Base-by-base conservation (phyloP, 2,888 invertebrate species). In the Dynastes tityus region DNA sequence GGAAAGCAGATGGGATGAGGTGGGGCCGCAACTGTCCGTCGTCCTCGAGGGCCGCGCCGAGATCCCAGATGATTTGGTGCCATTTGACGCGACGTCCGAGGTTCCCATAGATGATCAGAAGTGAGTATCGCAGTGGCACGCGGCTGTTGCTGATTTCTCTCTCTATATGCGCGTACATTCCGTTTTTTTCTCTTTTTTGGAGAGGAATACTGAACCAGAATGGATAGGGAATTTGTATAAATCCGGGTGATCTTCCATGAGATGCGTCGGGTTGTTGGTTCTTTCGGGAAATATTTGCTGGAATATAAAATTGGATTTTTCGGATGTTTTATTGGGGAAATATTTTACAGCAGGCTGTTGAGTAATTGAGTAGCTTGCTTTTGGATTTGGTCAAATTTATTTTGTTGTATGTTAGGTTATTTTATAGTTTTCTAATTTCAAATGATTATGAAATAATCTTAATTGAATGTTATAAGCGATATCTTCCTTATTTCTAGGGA, bases 41-140 rank as follows among this genome's bases (percentile, higher is more conserved):
- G 91, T 93, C 1, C 88, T 95, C 77, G 88, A 91, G 73, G 88
- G 90, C 16, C 91, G 90, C 13, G 89, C 90, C 74, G 90, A 91
- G 5, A 90, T 93, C 82, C 92, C 93, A 0, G 89, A 90, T 65
- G 91, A 92, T 84, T 91, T 94, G 73, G 90, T 94, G 79, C 97
- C 97, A 0, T 97, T 97, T 87, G 97, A 97, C 89, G 96, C 96
- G 13, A 93, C 96, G 0, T 94, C 95, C 3, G 96, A 97, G 82
- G 91, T 92, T 55, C 92, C 94, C 61, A 94, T 97, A 79, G 97
- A 98, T 85, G 95, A 97, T 85, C 97, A 98, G 90, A 97, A 95
- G 96, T 96, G 90, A 87, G 90, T 88, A 65, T 67, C 9, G 37
- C 58, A 16, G 22, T 65, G 6, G n/a, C 55, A 13, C 16, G 55